Evolutionary conservation across 1,140 invertebrate genomes (phyloP).

Genomic region (Calliopsis andreniformis): DNA sequence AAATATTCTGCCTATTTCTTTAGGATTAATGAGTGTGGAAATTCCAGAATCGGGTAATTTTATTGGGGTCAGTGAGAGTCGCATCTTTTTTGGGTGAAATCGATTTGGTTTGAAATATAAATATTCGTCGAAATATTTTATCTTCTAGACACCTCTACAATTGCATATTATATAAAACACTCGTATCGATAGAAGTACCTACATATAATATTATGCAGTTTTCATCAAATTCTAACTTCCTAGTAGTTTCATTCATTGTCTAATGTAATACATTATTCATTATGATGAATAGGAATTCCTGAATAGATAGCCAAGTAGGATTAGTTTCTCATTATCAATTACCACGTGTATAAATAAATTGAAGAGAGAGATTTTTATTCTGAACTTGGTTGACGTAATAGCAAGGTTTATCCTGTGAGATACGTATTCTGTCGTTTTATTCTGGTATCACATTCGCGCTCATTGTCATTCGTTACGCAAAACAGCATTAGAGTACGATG

Average conservation of each 20-base stretch:
- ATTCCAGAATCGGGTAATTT: too few species aligned
- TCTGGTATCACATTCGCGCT: not conserved
- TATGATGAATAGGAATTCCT: not conserved
- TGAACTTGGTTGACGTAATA: not conserved
- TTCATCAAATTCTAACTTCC: too few species aligned
- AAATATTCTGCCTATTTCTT: too few species aligned
- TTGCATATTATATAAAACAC: too few species aligned
- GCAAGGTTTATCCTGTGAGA: not conserved
- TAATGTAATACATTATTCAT: not conserved
- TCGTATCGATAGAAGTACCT: too few species aligned
- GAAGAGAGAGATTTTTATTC: not conserved
- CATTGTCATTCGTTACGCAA: slow-evolving; percentile 6
- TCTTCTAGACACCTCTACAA: too few species aligned
- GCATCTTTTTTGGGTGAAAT: too few species aligned
- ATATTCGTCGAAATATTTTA: too few species aligned
- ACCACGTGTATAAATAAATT: not conserved
- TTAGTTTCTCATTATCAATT: not conserved
- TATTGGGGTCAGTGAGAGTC: too few species aligned
- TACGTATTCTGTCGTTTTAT: not conserved
- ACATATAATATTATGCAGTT: too few species aligned
- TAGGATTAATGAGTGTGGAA: too few species aligned
- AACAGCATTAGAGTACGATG: not conserved
- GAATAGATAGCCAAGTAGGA: not conserved
- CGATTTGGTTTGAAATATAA: too few species aligned
- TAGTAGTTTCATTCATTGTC: not conserved